Evolutionary conservation across 2,797 vertebrate species (phyloP).

Genomic region (Craterocephalus amniculus): DNA sequence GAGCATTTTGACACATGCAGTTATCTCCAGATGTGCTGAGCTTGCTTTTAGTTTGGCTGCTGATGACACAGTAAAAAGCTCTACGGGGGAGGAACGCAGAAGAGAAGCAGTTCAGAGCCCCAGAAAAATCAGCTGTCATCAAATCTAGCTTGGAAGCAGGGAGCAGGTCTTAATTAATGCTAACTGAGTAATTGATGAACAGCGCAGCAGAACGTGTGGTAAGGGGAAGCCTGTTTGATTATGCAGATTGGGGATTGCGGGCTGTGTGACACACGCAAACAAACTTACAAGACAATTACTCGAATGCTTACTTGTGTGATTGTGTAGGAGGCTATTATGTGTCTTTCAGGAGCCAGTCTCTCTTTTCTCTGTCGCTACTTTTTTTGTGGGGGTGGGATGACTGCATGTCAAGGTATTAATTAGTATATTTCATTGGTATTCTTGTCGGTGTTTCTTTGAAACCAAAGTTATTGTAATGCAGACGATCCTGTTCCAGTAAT

Average conservation of each 20-base stretch:
- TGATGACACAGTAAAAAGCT: constrained; percentile 44
- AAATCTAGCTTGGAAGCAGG: constrained; percentile 39
- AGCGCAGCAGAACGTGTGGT: constrained; percentile 31
- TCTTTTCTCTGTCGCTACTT: neutral
- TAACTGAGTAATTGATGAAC: constrained; percentile 59
- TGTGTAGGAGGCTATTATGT: neutral
- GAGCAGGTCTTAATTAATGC: constrained; percentile 52
- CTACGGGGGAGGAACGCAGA: neutral
- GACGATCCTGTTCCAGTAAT: constrained; percentile 35
- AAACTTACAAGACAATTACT: constrained; percentile 27
- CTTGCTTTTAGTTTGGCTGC: constrained; percentile 26
- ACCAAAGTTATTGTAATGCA: constrained; percentile 6
- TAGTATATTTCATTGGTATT: constrained; percentile 21
- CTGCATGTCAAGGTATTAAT: constrained; percentile 34
- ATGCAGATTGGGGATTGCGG: constrained; percentile 38
- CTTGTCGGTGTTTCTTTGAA: constrained; percentile 18
- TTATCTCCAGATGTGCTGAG: constrained; percentile 23
- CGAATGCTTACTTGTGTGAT: constrained; percentile 10
- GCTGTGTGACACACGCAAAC: constrained; percentile 27
- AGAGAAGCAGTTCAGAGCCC: constrained; percentile 3
- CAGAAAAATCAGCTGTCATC: constrained; percentile 24
- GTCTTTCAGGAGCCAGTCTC: constrained; percentile 1
- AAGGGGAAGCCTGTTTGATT: constrained; percentile 48
- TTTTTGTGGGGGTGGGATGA: neutral
- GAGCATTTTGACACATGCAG: constrained; percentile 21